A percentile compares a stretch with the other conserved stretches of the same genome.
phyloP scores from a whole-genome alignment of 2,113 vertebrate genomes.

The Tachycineta bicolor region DNA sequence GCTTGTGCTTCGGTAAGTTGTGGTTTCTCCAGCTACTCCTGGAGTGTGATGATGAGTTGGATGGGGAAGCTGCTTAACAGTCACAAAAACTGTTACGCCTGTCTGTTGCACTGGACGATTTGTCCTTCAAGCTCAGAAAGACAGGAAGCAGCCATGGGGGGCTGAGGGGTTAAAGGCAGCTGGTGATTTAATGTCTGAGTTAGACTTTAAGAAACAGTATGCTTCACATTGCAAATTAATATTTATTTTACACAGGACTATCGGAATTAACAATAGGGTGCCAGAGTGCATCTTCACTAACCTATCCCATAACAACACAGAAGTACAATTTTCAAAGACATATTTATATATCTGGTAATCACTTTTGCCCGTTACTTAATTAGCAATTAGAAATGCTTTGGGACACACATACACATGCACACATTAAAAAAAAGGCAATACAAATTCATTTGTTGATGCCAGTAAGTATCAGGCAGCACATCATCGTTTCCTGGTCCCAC shows the following conservation, averaged over 20 bases:
- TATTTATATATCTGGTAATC: background rate
- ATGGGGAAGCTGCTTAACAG: background rate
- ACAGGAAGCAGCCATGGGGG: background rate
- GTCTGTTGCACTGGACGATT: background rate
- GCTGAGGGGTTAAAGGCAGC: slow-evolving; percentile 14
- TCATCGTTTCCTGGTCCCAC: slow-evolving; percentile 81
- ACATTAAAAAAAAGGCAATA: background rate
- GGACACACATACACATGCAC: background rate
- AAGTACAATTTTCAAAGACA: background rate
- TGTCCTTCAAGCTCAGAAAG: background rate
- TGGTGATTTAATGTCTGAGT: slow-evolving; percentile 30
- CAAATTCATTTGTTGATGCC: background rate
- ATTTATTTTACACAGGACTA: slow-evolving; percentile 56
- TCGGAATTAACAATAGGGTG: background rate
- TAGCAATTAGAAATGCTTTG: background rate
- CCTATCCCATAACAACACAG: background rate
- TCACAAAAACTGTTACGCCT: background rate
- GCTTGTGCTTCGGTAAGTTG: slow-evolving; percentile 14
- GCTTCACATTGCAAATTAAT: slow-evolving; percentile 30
- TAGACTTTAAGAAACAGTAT: slow-evolving; percentile 11
- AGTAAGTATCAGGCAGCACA: background rate
- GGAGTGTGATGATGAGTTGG: background rate
- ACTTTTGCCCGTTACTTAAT: background rate
- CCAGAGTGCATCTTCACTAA: background rate
- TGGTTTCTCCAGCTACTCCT: background rate